These are phyloP conservation scores for Oceanodroma tethys DNA, from an alignment of 2,113 vertebrate genomes.

Conservation along the genomic window DNA sequence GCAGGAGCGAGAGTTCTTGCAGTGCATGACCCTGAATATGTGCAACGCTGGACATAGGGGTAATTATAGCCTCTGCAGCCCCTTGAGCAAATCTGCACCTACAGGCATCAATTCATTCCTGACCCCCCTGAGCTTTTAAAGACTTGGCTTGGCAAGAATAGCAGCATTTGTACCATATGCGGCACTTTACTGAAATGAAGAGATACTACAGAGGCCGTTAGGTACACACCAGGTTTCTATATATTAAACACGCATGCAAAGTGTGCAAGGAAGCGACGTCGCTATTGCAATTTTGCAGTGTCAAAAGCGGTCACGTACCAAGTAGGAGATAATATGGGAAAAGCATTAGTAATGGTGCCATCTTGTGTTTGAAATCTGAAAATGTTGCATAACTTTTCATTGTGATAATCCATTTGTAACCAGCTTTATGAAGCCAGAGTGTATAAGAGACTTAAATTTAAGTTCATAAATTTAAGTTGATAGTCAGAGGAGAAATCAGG, in stretches of 20 bases:
- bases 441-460: background rate
- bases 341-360: conserved; percentile 74
- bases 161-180: background rate
- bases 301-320: background rate
- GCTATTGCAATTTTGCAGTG: background rate
- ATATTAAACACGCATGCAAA: background rate
- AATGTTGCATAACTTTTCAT: background rate
- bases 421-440: background rate
- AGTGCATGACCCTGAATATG: background rate
- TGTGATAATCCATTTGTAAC: background rate
- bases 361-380: conserved; percentile 68
- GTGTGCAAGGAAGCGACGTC: accelerated
- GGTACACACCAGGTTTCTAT: background rate
- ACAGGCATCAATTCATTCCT: background rate
- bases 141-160: background rate
- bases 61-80: background rate
- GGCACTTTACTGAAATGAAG: background rate
- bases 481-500: background rate
- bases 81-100: background rate
- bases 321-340: background rate
- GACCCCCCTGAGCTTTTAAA: background rate
- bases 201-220: background rate
- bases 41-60: background rate
- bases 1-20: background rate
- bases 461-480: background rate